Base-by-base conservation (phyloP, 1,140 invertebrate species). In the Neodiprion virginianus region DNA sequence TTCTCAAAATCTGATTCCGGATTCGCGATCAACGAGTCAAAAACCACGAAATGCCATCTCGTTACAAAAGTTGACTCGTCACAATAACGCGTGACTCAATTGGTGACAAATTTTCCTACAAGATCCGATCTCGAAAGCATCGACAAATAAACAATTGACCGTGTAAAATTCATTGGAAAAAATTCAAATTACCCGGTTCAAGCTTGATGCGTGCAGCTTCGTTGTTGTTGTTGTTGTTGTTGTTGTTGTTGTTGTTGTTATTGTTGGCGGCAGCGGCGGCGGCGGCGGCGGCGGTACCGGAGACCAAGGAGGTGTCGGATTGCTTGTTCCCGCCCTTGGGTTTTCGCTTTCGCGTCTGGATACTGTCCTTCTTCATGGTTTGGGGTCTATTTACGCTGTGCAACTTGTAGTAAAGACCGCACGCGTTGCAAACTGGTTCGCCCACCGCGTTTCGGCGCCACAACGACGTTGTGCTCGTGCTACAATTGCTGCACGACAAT, bases 361-460 rank as follows among this genome's bases (percentile, higher is more conserved):
- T 99, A 61, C 93, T 93, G 81, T 99, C 97, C 87, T 99, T 99
- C 87, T 97, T 98, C 98, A 99, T 99, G 9, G 96, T 92, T 66
- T 95, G 80, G 0, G 98, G 98, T 68, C 95, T 89, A 80, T 94
- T 93, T 74, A 99, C 93, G 74, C 92, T 93, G 86, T 99, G 98
- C 75, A 98, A 88, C 89, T 98, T 98, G 88, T 88, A 98, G 88
- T 98, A 98, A 5, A 98, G 91, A 11, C 97, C 97, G 84, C 97
- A 98, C 7, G 97, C 97, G 88, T 98, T 98, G 88, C 97, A 98
- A 2, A 98, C 96, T 3, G 96, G 94, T 84, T 97, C 96, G 11
- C 96, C 96, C 73, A 92, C 87, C 17, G 92, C 87, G 89, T 98
- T 98, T 78, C 96, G 90, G 76, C 96, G 91, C 97, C 97, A 98